phyloP scores from a whole-genome alignment of 2,888 invertebrate species.

The Pomacea canaliculata region DNA sequence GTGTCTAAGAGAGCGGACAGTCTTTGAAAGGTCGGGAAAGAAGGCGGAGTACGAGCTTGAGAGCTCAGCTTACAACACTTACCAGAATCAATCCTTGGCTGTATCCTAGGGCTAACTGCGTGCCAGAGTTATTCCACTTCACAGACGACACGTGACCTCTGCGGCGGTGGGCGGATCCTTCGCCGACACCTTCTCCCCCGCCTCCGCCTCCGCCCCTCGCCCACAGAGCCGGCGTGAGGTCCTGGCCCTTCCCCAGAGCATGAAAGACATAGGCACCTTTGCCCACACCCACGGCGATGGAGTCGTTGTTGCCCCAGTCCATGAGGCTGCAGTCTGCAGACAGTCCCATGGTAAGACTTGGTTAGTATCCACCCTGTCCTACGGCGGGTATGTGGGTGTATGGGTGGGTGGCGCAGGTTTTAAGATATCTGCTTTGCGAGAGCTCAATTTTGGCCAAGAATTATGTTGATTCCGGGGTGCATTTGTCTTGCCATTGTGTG shows the following conservation, averaged over 20 bases:
- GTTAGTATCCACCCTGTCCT: too few relatives aligned
- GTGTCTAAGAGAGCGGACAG: not conserved
- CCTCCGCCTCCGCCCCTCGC: not conserved
- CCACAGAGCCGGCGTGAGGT: not conserved
- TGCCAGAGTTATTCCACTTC: conserved; percentile 6
- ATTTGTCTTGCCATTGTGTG: too few relatives aligned
- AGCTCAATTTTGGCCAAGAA: too few relatives aligned
- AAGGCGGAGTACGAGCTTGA: not conserved
- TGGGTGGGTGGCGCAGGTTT: too few relatives aligned
- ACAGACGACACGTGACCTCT: conserved; percentile 8
- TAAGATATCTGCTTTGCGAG: too few relatives aligned
- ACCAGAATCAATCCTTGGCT: conserved; percentile 6
- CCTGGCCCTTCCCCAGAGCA: not conserved
- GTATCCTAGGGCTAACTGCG: conserved; percentile 16
- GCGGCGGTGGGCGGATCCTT: not conserved
- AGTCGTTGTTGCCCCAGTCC: conserved; percentile 17
- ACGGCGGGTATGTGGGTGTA: too few relatives aligned
- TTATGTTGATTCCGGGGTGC: too few relatives aligned
- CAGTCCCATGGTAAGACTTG: conserved; percentile 3
- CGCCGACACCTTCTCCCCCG: not conserved
- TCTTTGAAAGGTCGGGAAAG: not conserved
- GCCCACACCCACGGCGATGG: conserved; percentile 12
- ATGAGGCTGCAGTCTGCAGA: conserved; percentile 16
- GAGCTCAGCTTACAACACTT: conserved; percentile 1
- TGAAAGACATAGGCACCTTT: conserved; percentile 8